Base-by-base conservation (phyloP, 1,140 invertebrate species). In the Coptotermes formosanus region DNA sequence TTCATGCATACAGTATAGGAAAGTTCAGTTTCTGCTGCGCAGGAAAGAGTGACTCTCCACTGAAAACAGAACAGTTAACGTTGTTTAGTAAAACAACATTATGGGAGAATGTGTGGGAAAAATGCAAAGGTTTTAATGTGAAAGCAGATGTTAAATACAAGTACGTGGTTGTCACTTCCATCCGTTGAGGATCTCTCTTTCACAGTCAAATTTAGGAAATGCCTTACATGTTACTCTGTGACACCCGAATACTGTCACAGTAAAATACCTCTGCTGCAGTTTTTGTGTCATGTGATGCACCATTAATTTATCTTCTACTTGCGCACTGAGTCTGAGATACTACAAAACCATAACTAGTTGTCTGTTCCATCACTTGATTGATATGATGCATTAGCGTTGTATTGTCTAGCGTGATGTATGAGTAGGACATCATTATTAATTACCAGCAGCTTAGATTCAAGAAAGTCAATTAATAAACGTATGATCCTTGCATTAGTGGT, bases 341-440 rank as follows among this genome's bases (percentile, higher is more conserved):
- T n/a, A 25, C 64, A 75, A 75, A 75, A 75, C n/a, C 64, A 55
- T 7, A 30, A 25, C n/a, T 16, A 75, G 59, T 64, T 64, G 59
- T 8, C 59, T 64, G 12, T 23, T 25, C 59, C 59, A 19, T 30
- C 25, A 30, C 8, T 75, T 75, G 64, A 75, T 75, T 75, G 64
- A 75, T 75, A 75, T 75, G 64, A 75, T 75, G n/a, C 64, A 75
- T 75, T 75, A 75, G n/a, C 64, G 64, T 14, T 75, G 64, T 25
- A 75, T 30, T 30, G 64, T 30, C 25, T 30, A 30, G 64, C 25
- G 0, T 75, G 64, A 75, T 75, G n/a, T 75, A 75, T 75, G 25
- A 75, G 64, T 30, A 75, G n/a, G 64, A 75, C 64, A 75, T 75
- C 64, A 30, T 75, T 75, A 75, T 75, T 75, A 75, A 75, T 75